A percentile compares a stretch with the other conserved stretches of the same genome.
Conservation (phyloP, 2,797 vertebrate species). For the Artibeus jamaicensis region DNA sequence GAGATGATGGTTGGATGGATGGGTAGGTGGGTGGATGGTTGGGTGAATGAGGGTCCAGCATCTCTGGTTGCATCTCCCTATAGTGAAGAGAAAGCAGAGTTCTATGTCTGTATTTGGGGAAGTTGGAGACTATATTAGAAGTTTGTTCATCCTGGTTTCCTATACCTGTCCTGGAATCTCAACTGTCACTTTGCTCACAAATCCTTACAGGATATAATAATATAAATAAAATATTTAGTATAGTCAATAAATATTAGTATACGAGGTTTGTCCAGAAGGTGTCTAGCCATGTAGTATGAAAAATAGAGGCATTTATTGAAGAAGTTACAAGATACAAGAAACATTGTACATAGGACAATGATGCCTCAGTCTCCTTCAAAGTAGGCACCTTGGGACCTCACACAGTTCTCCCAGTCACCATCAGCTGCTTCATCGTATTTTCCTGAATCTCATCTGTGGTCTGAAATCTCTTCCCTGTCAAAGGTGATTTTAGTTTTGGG, state of each 20-base stretch:
- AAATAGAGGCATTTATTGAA: too few species aligned
- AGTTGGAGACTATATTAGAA: neutral
- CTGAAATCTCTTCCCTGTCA: too few species aligned
- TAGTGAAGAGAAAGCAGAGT: neutral
- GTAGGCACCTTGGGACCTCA: too few species aligned
- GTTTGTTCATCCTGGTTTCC: neutral
- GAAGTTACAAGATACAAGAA: too few species aligned
- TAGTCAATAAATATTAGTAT: neutral
- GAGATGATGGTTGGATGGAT: neutral
- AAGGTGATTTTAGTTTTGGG: too few species aligned
- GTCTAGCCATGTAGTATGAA: too few species aligned
- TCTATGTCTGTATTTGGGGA: neutral
- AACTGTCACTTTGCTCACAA: neutral
- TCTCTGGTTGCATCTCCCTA: neutral
- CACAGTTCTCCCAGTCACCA: too few species aligned
- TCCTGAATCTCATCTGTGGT: too few species aligned
- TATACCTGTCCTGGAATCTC: neutral
- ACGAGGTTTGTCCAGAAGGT: too few species aligned
- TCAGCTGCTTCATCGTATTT: too few species aligned
- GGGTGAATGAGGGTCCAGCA: neutral
- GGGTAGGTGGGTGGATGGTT: neutral
- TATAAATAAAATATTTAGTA: neutral
- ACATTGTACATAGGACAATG: too few species aligned
- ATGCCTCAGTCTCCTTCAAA: too few species aligned
- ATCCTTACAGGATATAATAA: neutral